Evolutionary conservation across 2,113 vertebrate genomes (phyloP).

Genomic region (Crotalus horridus): DNA sequence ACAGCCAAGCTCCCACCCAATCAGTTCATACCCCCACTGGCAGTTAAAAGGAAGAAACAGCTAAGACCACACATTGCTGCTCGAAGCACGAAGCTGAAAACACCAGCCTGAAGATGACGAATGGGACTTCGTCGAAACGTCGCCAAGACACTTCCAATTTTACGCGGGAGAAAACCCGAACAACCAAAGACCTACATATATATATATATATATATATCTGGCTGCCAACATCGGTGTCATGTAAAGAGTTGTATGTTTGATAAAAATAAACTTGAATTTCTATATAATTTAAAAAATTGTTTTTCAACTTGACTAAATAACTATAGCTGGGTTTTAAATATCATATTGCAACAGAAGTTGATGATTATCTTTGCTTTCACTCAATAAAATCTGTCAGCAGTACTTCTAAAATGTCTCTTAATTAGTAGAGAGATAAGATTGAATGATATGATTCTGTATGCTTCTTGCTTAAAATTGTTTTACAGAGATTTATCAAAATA

Average conservation of each 20-base stretch:
- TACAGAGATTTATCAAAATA: not conserved
- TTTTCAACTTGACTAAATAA: not conserved
- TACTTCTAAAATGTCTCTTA: not conserved
- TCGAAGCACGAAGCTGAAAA: too few species aligned
- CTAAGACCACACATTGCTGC: too few species aligned
- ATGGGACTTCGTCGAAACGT: too few species aligned
- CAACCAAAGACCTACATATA: too few species aligned
- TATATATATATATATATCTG: too few species aligned
- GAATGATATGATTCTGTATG: not conserved
- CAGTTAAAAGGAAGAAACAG: too few species aligned
- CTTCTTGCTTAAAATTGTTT: not conserved
- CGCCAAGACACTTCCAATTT: too few species aligned
- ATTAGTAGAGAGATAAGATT: not conserved
- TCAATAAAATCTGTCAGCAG: not conserved
- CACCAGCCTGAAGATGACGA: too few species aligned
- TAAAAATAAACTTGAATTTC: not conserved
- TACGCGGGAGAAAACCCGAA: too few species aligned
- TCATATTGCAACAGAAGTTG: not conserved
- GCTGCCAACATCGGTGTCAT: not conserved
- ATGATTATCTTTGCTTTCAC: not conserved
- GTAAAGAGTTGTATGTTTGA: not conserved
- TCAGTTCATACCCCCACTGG: too few species aligned
- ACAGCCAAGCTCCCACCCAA: too few species aligned
- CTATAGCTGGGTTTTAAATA: not conserved
- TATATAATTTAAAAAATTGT: not conserved